Percentiles rank a stretch among this genome's conserved stretches.
Conservation (phyloP, 1,140 invertebrate genomes). For the Diprion similis region DNA sequence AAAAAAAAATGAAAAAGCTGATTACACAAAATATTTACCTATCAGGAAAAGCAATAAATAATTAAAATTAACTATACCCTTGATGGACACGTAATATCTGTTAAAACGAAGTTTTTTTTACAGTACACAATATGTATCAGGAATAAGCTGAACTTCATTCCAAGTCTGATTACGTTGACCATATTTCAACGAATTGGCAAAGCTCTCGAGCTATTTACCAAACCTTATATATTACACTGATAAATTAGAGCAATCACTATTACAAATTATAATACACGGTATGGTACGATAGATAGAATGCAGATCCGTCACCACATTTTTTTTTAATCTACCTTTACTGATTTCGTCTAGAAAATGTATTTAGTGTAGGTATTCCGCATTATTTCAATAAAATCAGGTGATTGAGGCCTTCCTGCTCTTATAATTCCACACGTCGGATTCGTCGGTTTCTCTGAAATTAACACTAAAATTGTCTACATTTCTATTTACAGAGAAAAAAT, state of each 20-base stretch:
- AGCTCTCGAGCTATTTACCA: neutral
- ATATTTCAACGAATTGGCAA: neutral
- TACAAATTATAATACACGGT: neutral
- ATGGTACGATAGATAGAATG: slow-evolving; percentile 5
- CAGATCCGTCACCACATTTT: slow-evolving; percentile 5
- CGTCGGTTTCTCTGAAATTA: neutral
- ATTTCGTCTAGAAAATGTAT: neutral
- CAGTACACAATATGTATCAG: no score
- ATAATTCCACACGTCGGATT: neutral
- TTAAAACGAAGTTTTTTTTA: no score
- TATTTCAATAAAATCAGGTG: neutral
- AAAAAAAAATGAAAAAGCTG: neutral
- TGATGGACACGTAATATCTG: no score
- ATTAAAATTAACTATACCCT: no score
- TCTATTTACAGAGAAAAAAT: slow-evolving; percentile 8
- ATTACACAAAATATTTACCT: neutral
- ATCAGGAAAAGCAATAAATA: no score
- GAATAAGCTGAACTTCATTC: no score
- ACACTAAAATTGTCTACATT: neutral
- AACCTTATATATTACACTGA: neutral
- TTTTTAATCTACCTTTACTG: neutral
- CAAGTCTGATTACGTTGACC: no score
- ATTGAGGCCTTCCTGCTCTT: neutral
- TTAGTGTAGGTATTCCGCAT: neutral
- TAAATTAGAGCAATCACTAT: neutral